Evolutionary conservation across 2,113 vertebrate species (phyloP).

Genomic region (Zingel zingel): DNA sequence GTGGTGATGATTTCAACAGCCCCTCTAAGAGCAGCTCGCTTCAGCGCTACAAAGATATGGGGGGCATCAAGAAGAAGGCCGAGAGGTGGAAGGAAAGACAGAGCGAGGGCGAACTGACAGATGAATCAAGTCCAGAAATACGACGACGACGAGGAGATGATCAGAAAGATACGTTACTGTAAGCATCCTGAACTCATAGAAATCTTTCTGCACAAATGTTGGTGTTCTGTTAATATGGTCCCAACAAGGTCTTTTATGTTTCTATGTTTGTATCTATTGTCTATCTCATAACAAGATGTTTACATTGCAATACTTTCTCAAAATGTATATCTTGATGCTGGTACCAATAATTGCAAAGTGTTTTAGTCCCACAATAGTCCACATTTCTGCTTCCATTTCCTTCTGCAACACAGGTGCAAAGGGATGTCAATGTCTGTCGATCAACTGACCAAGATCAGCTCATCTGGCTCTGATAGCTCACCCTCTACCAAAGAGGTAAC

Average conservation of each 20-base stretch:
- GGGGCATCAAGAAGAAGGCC: constrained; percentile 84
- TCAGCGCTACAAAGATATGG: constrained; percentile 85
- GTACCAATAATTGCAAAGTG: neutral
- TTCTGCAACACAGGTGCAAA: constrained; percentile 53
- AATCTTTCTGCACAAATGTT: neutral
- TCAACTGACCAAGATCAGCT: constrained; percentile 74
- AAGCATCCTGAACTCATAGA: constrained; percentile 12
- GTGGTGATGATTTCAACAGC: constrained; percentile 61
- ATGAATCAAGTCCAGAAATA: constrained; percentile 63
- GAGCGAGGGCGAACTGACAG: constrained; percentile 58
- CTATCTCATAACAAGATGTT: neutral
- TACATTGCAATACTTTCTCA: neutral
- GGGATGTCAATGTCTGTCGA: constrained; percentile 82
- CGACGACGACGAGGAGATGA: neutral
- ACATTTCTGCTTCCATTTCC: constrained; percentile 4
- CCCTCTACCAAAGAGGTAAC: constrained; percentile 74
- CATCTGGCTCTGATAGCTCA: constrained; percentile 79
- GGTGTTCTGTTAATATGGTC: neutral
- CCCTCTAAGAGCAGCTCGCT: constrained; percentile 73
- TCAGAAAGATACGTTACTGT: constrained; percentile 56
- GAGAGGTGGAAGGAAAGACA: constrained; percentile 89
- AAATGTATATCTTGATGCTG: neutral
- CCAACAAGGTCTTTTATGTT: neutral
- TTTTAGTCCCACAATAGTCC: neutral
- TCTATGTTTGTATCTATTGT: neutral